Base-by-base conservation (phyloP, 2,888 invertebrate genomes). In the Mesorhabditis sp. region DNA sequence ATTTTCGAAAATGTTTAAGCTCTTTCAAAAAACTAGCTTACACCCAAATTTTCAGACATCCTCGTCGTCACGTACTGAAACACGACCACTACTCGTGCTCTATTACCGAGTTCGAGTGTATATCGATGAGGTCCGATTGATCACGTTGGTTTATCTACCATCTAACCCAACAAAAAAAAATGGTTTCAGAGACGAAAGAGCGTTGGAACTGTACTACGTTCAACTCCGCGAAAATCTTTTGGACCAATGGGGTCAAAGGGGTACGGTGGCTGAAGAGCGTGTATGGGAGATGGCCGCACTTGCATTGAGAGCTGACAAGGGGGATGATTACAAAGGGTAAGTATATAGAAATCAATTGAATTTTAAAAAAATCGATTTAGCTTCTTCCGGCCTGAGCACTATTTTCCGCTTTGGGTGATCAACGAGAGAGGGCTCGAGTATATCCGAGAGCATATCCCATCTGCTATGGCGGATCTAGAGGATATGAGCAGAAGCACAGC, bases 161-260 rank as follows among this genome's bases (percentile, higher is more conserved):
- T 43, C 15, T 5, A 15, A 50, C 41, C 41, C 45, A 13, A 43
- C 28, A 43, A 3, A 28, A n/a, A 4, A 13, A 5, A 65, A 65
- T 65, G 42, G 63, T 72, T 82, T 72, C 74, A 90, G 91, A 88
- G 94, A 95, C 89, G 93, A 93, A 86, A 90, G 92, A 81, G 93
- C 94, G 69, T 90, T 94, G 72, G 93, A 93, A 87, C 92, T 95
- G 86, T 97, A 96, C 88, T 97, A 94, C 88, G 90, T 93, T 82
- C 96, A 97, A 89, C 89, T 97, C 86, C 92, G 93, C 76, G 91
- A 93, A 88, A 97, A 97, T 88, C 89, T 91, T 71, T 87, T 90
- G 72, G 88, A 86, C 76, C 87, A 87, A 75, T 83, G 83, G 83
- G 75, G 78, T 6, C 77, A 74, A n/a, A 73, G 80, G 43, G 82